Base-by-base conservation (phyloP, 2,797 vertebrate genomes). In the Anas georgica region DNA sequence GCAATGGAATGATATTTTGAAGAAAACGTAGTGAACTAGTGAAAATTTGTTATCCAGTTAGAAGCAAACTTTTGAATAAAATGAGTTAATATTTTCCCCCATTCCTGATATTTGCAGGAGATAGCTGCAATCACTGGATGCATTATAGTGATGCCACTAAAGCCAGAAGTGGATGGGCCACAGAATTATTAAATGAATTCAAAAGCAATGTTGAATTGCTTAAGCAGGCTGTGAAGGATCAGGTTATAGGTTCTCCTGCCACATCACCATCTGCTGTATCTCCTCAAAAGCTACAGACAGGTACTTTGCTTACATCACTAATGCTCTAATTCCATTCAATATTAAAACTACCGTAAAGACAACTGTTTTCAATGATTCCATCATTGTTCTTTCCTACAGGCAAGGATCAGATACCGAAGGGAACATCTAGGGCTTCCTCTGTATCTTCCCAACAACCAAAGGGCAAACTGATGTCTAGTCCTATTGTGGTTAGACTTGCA, bases 121-220 rank as follows among this genome's bases (percentile, higher is more conserved):
- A 99, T 91, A 98, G 97, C 74, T 99, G 99, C 81, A 96, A 93
- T 91, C 99, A 99, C 95, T 99, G 99, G 99, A 99, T 99, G 99
- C 98, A 99, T 98, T 99, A 98, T 94, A 99, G 99, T 41, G 99
- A 99, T 95, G 99, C 99, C 92, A 99, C 99, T 60, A 99, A 99
- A 98, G 94, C 98, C 56, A 98, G 99, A 96, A 98, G 98, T 93
- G 97, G 97, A 94, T 99, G 99, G 99, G 98, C 98, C 6, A 97
- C 98, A 20, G 98, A 97, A 90, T 97, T 99, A 70, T 97, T 99
- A 58, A 98, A 99, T 35, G 99, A 99, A 96, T 99, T 99, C 96
- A 98, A 97, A 92, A 97, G 98, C 95, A 99, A 99, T n/a, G 98
- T 99, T 95, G 99, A 99, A 88, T 98, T 99, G 98, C 98, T 99